Conservation (phyloP, 2,888 invertebrate species). For the Embidobia sp. region DNA sequence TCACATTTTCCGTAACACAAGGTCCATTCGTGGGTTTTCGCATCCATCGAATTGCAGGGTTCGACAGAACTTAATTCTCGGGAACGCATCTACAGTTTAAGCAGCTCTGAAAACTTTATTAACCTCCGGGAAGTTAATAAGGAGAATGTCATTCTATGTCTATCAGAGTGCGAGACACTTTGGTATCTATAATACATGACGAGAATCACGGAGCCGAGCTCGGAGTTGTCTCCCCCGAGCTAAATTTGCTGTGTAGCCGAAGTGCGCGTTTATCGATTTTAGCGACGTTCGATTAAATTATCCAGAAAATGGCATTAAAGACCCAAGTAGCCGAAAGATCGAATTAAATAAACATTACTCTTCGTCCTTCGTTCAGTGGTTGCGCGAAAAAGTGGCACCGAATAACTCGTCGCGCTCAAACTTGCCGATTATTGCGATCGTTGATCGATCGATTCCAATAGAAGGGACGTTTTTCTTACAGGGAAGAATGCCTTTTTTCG, state of each 20-base stretch:
- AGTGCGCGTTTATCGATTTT: constrained; percentile 60
- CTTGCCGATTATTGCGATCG: no score
- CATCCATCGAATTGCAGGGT: background rate
- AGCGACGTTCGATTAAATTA: constrained; percentile 56
- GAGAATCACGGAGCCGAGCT: constrained; percentile 44
- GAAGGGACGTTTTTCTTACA: no score
- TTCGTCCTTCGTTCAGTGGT: constrained; percentile 16
- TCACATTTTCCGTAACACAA: no score
- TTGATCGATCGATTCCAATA: no score
- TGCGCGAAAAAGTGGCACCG: no score
- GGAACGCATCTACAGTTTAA: constrained; percentile 36
- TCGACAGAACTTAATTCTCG: constrained; percentile 31
- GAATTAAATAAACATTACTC: constrained; percentile 55
- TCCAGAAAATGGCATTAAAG: constrained; percentile 63
- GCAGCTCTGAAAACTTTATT: constrained; percentile 51
- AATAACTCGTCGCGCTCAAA: no score
- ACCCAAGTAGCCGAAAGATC: constrained; percentile 51
- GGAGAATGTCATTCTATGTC: constrained; percentile 58
- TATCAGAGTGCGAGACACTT: constrained; percentile 56
- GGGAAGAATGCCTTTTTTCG: no score
- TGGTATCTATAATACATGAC: constrained; percentile 58
- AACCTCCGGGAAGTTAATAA: constrained; percentile 58
- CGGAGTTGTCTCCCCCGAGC: constrained; percentile 41
- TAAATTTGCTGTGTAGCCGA: constrained; percentile 56
- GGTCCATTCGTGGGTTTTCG: no score